Evolutionary conservation across 2,113 vertebrate genomes (phyloP).

Genomic region (Siniperca knerii): DNA sequence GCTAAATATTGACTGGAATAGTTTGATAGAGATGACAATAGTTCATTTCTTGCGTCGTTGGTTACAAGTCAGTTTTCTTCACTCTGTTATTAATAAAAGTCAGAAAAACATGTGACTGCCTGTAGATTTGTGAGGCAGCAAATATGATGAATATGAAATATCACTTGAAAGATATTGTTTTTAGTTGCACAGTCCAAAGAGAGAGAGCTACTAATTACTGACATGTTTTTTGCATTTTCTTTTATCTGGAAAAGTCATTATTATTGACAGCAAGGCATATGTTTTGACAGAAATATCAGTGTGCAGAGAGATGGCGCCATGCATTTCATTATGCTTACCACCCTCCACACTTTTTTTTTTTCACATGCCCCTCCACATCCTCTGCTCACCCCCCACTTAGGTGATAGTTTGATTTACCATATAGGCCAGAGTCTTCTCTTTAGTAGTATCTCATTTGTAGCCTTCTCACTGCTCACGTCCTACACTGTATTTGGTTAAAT

Average conservation of each 20-base stretch:
- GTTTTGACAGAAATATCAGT: conserved; percentile 29
- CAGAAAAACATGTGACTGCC: not conserved
- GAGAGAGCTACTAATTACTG: not conserved
- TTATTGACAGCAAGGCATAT: not conserved
- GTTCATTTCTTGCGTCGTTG: not conserved
- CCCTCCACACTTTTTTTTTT: not conserved
- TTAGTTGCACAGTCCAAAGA: not conserved
- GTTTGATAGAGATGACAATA: not conserved
- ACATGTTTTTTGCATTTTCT: not conserved
- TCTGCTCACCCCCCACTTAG: conserved; percentile 18
- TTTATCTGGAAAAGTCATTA: not conserved
- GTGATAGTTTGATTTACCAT: conserved; percentile 57
- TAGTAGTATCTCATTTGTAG: conserved; percentile 18
- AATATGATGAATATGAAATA: not conserved
- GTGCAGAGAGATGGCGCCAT: conserved; percentile 25
- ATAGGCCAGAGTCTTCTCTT: conserved; percentile 17
- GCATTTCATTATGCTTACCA: conserved; percentile 56
- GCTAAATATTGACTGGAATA: not conserved
- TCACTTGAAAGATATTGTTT: not conserved
- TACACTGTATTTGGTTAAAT: conserved; percentile 8
- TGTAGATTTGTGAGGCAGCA: not conserved
- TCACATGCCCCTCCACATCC: not conserved
- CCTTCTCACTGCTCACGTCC: not conserved
- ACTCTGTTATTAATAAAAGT: not conserved
- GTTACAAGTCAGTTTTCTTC: not conserved